These are phyloP conservation scores for Toxotes lorentzi DNA, from an alignment of 2,797 vertebrate species.

Conservation along the genomic window DNA sequence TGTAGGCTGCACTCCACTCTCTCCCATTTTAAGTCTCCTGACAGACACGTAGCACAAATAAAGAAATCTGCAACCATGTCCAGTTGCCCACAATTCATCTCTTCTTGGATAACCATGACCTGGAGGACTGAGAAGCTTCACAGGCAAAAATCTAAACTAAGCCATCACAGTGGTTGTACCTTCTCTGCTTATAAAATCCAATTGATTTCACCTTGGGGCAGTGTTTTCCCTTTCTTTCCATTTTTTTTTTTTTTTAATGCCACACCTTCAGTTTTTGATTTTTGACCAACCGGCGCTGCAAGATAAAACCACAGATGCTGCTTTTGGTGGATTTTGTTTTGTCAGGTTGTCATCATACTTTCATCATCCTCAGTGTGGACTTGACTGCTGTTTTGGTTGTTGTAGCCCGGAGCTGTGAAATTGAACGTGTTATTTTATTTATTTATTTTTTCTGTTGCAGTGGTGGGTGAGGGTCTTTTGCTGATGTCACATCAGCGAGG, in stretches of 20 bases:
- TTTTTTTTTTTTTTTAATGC: conserved; percentile 15
- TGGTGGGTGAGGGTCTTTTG: background rate
- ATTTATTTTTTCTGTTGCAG: background rate
- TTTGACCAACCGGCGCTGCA: background rate
- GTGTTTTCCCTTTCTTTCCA: background rate
- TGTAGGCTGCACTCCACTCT: conserved; percentile 31
- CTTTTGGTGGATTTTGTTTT: conserved; percentile 52
- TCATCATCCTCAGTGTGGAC: conserved; percentile 48
- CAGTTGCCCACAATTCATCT: too few relatives aligned
- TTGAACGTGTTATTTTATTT: background rate
- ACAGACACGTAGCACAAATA: conserved; percentile 52
- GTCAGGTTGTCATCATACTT: conserved; percentile 60
- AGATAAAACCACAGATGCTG: conserved; percentile 29
- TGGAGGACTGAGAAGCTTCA: too few relatives aligned
- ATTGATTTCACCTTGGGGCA: conserved; percentile 55
- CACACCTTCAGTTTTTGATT: conserved; percentile 32
- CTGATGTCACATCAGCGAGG: conserved; percentile 34
- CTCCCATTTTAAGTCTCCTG: conserved; percentile 38
- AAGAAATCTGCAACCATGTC: too few relatives aligned
- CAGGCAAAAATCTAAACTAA: conserved; percentile 26
- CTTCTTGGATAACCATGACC: too few relatives aligned
- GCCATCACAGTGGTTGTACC: conserved; percentile 1
- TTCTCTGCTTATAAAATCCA: conserved; percentile 36
- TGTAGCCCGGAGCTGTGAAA: conserved; percentile 34
- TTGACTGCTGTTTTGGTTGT: conserved; percentile 21